Conservation (phyloP, 2,797 vertebrate genomes). For the Poecilia picta region DNA sequence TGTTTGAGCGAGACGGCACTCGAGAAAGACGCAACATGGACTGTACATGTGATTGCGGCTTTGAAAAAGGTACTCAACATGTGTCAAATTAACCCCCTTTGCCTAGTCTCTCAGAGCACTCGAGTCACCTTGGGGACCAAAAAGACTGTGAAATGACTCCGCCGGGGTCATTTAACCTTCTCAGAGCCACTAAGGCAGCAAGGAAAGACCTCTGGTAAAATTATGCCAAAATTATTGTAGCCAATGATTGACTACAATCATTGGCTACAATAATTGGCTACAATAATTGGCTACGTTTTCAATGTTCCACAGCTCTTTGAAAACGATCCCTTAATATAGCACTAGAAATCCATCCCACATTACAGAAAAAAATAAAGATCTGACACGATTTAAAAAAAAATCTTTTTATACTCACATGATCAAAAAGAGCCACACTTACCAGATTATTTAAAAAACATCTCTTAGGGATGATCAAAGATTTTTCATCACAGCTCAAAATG, state of each 20-base stretch:
- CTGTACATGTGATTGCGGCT: slow-evolving; percentile 65
- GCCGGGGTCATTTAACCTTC: slow-evolving; percentile 67
- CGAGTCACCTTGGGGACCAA: slow-evolving; percentile 64
- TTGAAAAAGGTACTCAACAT: slow-evolving; percentile 58
- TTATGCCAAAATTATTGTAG: too few species aligned
- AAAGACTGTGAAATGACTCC: slow-evolving; percentile 69
- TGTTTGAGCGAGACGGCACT: slow-evolving; percentile 62
- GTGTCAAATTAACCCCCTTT: slow-evolving; percentile 57
- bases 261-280: too few species aligned
- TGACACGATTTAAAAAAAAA: background rate
- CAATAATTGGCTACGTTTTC: too few species aligned
- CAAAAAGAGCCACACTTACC: background rate
- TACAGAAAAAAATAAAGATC: slow-evolving; percentile 32
- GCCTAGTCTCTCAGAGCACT: slow-evolving; percentile 43
- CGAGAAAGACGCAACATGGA: slow-evolving; percentile 55
- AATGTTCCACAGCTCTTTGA: slow-evolving; percentile 17
- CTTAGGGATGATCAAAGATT: background rate
- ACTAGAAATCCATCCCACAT: slow-evolving; percentile 18
- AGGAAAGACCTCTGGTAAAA: slow-evolving; percentile 46
- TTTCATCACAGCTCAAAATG: background rate
- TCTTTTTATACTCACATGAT: slow-evolving; percentile 4
- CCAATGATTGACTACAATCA: too few species aligned
- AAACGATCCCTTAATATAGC: slow-evolving; percentile 36
- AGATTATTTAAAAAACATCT: slow-evolving; percentile 2
- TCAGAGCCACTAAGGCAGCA: slow-evolving; percentile 22